Evolutionary conservation across 2,797 vertebrate species (phyloP), one percentile per base, ranked within the genome.

Genomic region (Lindbergichthys nudifrons): DNA sequence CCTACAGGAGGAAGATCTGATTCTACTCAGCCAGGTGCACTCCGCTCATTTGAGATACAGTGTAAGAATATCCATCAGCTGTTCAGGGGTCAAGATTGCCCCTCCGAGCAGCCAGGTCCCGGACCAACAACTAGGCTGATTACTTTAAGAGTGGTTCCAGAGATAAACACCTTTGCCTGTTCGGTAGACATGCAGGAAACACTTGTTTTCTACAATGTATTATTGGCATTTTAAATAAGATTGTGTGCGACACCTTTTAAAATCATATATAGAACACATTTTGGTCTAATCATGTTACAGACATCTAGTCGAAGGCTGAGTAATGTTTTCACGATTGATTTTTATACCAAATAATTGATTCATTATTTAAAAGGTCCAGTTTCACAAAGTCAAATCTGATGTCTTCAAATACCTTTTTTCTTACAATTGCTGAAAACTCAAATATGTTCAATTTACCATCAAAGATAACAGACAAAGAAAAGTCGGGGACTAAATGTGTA

Each of bases 101-200:
- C 58, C 43, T 53, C 39, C 72, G 57, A 81, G 54, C 7, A 42
- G 65, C 43, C 23, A 47, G 48, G 45, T 19, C 19, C 23, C 32
- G n/a, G 30, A 5, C 45, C 43, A 54, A 74, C 46, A 46, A 59
- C 30, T 70, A 41, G 70, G 14, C 61, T 46, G 51, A 81, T 18
- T 54, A 80, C 26, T 64, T 68, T 51, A 43, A 72, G 57, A 76
- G 46, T 56, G 26, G 36, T 82, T 77, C 51, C 58, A 56, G 58
- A 36, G 59, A 86, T 77, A 57, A 73, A 65, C 16, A 65, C 0
- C 19, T 36, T 32, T 2, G 43, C 23, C 15, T 61, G 13, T 15
- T 91, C 79, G 70, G 60, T 93, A 94, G 14, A 51, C 14, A 52
- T 14, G 36, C 4, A 50, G 47, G 11, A 59, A 14, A 21, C 26